Conservation (phyloP, 2,888 invertebrate species). For the Hypena proboscidalis region DNA sequence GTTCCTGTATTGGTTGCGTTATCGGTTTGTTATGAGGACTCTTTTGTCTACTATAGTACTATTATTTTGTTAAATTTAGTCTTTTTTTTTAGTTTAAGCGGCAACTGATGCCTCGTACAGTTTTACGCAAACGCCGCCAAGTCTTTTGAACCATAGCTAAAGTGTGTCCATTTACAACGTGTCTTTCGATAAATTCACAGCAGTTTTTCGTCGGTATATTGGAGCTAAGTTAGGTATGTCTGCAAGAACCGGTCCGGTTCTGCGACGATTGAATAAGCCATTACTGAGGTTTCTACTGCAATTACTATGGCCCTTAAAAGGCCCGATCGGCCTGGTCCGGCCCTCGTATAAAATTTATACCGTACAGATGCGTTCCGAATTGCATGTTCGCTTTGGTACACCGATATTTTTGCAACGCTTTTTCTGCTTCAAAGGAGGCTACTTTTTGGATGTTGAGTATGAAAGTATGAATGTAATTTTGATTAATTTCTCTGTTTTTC, state of each 20-base stretch:
- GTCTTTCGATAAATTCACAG: slow-evolving; percentile 22
- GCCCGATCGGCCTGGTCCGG: slow-evolving; percentile 55
- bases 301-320: slow-evolving; percentile 70
- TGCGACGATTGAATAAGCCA: slow-evolving; percentile 71
- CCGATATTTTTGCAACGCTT: slow-evolving; percentile 8
- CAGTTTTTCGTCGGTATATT: slow-evolving; percentile 32
- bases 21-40: no score
- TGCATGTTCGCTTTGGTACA: slow-evolving; percentile 43
- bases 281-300: slow-evolving; percentile 75
- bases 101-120: no score
- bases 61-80: no score
- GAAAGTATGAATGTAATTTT: no score
- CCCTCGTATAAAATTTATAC: slow-evolving; percentile 61
- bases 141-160: background rate
- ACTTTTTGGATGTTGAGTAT: background rate
- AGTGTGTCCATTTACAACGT: slow-evolving; percentile 2
- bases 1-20: no score
- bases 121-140: background rate
- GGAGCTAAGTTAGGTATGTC: slow-evolving; percentile 40
- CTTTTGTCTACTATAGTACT: no score
- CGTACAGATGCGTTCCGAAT: slow-evolving; percentile 58
- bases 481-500: no score
- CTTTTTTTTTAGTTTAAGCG: no score
- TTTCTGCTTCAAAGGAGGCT: background rate
- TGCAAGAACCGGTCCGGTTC: slow-evolving; percentile 55